Conservation (phyloP, 2,888 invertebrate genomes). For the Ashinkailepas kermadecensis region DNA sequence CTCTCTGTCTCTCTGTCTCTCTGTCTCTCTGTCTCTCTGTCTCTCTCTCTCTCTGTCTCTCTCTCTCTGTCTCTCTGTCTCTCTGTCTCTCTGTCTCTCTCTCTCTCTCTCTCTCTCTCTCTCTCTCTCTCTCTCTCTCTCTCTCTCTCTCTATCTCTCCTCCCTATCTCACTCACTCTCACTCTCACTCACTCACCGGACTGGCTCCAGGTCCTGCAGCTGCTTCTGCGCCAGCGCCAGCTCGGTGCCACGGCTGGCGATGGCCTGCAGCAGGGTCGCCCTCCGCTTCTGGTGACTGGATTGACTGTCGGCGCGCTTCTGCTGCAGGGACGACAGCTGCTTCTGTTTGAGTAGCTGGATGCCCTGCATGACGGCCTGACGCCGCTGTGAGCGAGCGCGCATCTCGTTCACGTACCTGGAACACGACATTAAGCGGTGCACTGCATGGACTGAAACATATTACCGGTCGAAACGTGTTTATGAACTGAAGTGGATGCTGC, state of each 20-base stretch:
- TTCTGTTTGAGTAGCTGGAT: slow-evolving; percentile 4
- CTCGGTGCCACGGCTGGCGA: not conserved
- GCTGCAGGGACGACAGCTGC: not conserved
- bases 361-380: slow-evolving; percentile 15
- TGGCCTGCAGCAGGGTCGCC: not conserved
- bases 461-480: too few species aligned
- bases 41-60: too few species aligned
- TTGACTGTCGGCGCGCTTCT: not conserved
- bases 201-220: slow-evolving; percentile 16
- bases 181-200: not conserved
- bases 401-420: slow-evolving; percentile 12
- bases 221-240: slow-evolving; percentile 18
- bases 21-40: too few species aligned
- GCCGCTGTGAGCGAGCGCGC: not conserved
- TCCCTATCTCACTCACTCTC: too few species aligned
- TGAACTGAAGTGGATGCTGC: too few species aligned
- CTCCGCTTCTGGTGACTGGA: not conserved
- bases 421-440: not conserved
- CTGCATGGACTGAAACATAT: not conserved
- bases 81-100: too few species aligned
- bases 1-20: too few species aligned
- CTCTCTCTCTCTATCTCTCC: too few species aligned
- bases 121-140: too few species aligned
- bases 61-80: too few species aligned
- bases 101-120: too few species aligned